Percentiles rank a stretch among this genome's conserved stretches.
These are phyloP conservation scores for Opisthograptis luteolata DNA, from an alignment of 2,888 invertebrate species.

Conservation along the genomic window DNA sequence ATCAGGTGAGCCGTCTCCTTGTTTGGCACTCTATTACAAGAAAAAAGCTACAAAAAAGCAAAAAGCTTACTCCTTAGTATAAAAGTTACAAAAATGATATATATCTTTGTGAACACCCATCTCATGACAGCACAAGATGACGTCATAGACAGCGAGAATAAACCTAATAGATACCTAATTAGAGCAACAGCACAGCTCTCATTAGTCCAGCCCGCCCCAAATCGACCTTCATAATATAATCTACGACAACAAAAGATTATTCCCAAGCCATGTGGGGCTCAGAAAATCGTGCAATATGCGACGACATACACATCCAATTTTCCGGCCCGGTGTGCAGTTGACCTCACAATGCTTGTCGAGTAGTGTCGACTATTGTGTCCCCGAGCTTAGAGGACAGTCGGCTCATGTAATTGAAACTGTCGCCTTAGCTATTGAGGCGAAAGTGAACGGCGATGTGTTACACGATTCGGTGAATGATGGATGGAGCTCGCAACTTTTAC, in stretches of 20 bases:
- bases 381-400: background rate
- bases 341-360: constrained; percentile 4
- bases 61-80: no score
- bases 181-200: background rate
- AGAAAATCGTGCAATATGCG: constrained; percentile 12
- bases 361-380: background rate
- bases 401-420: background rate
- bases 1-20: no score
- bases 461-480: no score
- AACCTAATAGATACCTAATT: no score
- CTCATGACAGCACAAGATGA: no score
- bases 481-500: no score
- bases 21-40: no score
- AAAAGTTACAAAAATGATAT: no score
- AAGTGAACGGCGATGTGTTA: no score
- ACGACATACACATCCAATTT: constrained; percentile 18
- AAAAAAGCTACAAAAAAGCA: no score
- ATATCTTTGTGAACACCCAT: no score
- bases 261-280: constrained; percentile 3
- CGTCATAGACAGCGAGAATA: no score
- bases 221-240: constrained; percentile 9
- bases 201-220: background rate
- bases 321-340: constrained; percentile 20
- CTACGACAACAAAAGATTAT: constrained; percentile 17
- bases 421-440: background rate